phyloP scores from a whole-genome alignment of 2,113 vertebrate species.

The Muntiacus muntjak region DNA sequence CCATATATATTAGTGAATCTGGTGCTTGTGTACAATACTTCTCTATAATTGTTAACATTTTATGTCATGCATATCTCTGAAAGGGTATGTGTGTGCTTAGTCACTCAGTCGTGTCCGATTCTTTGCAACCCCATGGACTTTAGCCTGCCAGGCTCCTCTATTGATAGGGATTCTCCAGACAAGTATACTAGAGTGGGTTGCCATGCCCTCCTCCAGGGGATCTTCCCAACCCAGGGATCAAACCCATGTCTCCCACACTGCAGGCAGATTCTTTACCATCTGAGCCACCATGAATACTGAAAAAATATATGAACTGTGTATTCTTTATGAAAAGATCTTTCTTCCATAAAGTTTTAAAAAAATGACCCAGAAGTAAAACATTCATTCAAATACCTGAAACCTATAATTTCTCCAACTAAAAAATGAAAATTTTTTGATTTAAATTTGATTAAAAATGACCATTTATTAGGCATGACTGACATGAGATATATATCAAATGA shows the following conservation, averaged over 20 bases:
- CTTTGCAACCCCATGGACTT: neutral
- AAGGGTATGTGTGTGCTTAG: neutral
- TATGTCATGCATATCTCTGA: neutral
- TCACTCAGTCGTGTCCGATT: neutral
- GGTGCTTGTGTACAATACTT: neutral
- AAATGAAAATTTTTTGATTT: neutral
- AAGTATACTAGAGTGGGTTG: neutral
- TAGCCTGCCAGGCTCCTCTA: neutral
- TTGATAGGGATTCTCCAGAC: neutral
- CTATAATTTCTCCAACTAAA: slow-evolving; percentile 19
- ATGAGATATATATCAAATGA: neutral
- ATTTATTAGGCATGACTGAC: slow-evolving; percentile 11
- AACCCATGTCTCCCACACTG: neutral
- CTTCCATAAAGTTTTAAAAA: slow-evolving; percentile 17
- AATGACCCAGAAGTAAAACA: slow-evolving; percentile 15
- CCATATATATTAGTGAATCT: neutral
- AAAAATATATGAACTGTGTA: neutral
- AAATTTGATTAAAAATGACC: slow-evolving; percentile 13
- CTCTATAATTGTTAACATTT: neutral
- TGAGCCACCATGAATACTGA: neutral
- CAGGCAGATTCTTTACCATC: neutral
- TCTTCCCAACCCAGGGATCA: neutral
- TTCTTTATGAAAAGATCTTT: slow-evolving; percentile 30
- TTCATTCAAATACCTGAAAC: neutral
- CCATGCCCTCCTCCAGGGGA: neutral